These are phyloP conservation scores for Sialia sialis DNA, from an alignment of 2,113 vertebrate genomes.

Conservation along the genomic window DNA sequence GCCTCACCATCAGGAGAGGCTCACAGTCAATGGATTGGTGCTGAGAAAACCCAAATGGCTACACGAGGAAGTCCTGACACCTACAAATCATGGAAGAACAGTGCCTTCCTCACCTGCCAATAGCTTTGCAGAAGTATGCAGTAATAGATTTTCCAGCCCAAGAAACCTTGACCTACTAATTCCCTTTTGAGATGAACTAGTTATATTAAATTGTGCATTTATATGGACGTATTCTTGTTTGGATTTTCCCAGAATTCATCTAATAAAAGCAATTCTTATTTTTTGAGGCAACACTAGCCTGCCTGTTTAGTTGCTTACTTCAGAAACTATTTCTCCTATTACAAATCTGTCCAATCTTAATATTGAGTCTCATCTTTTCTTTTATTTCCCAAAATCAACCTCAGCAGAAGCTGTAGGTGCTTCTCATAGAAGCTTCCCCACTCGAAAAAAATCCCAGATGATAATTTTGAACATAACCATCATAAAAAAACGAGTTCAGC, in stretches of 20 bases:
- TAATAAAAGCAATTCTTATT: not conserved
- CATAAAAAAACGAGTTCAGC: not conserved
- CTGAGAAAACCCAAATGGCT: not conserved
- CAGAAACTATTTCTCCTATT: not conserved
- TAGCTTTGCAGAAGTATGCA: not conserved
- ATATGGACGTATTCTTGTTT: not conserved
- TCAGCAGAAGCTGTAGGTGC: not conserved
- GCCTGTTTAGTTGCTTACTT: not conserved
- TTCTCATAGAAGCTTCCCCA: not conserved
- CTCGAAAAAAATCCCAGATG: not conserved
- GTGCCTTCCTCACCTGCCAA: not conserved
- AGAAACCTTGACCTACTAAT: not conserved
- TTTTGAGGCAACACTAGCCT: not conserved
- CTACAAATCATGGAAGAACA: fast-evolving
- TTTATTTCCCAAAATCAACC: not conserved
- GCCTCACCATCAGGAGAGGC: not conserved
- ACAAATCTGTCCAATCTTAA: not conserved
- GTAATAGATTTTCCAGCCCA: not conserved
- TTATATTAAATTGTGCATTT: not conserved
- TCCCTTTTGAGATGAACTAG: not conserved
- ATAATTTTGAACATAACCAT: not conserved
- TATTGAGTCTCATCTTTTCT: not conserved
- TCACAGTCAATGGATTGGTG: not conserved
- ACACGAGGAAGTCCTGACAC: not conserved
- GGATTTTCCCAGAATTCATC: not conserved